Conservation (phyloP, 2,113 vertebrate species). For the Canis aureus region DNA sequence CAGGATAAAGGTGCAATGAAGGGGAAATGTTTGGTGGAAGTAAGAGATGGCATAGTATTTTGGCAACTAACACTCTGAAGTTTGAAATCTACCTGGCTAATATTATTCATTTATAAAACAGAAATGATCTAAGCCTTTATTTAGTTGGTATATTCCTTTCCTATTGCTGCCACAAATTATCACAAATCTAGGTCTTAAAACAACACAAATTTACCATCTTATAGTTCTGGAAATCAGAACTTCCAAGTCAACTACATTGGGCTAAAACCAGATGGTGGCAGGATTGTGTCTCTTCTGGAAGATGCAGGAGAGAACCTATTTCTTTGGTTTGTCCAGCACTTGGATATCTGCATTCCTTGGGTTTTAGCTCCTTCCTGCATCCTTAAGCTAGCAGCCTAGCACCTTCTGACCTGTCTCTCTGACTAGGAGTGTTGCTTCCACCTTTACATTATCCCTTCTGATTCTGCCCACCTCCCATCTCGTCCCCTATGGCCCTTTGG, state of each 20-base stretch:
- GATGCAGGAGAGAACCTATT: background rate
- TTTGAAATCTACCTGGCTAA: background rate
- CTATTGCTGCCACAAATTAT: conserved; percentile 8
- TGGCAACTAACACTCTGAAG: background rate
- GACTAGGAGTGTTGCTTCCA: background rate
- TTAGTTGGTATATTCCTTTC: background rate
- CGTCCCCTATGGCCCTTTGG: background rate
- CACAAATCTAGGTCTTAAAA: conserved; percentile 1
- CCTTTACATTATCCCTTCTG: background rate
- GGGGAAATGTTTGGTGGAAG: background rate
- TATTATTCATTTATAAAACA: conserved; percentile 4
- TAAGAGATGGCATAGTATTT: background rate
- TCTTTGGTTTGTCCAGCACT: background rate
- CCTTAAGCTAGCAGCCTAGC: background rate
- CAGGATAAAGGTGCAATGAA: background rate
- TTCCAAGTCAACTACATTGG: background rate
- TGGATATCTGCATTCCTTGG: background rate
- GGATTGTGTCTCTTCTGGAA: background rate
- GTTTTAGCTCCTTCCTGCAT: background rate
- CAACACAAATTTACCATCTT: background rate
- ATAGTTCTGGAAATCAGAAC: conserved; percentile 13
- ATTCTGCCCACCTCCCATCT: background rate
- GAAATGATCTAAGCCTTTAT: background rate
- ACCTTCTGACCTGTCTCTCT: background rate
- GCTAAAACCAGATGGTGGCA: background rate